Evolutionary conservation across 1,140 invertebrate genomes (phyloP).

Genomic region (Mactra quadrangularis): DNA sequence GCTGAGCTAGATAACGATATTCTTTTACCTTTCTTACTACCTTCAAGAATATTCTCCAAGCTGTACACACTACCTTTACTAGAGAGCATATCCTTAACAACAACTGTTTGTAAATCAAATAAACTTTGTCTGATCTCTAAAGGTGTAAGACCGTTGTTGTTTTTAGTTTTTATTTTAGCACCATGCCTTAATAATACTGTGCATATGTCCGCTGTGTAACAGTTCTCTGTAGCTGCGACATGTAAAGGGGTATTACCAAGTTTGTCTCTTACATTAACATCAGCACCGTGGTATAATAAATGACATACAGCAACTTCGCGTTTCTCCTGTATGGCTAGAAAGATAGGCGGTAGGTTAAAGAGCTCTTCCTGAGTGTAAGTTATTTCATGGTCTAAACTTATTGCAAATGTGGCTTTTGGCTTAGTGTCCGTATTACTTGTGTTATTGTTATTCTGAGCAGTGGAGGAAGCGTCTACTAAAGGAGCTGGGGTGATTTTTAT

Average conservation of each 20-base stretch:
- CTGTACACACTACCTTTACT: conserved; percentile 45
- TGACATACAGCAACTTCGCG: conserved; percentile 85
- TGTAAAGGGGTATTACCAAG: conserved; percentile 86
- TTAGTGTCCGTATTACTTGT: neutral
- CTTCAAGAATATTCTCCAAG: conserved; percentile 32
- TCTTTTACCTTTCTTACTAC: conserved; percentile 37
- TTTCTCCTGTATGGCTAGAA: conserved; percentile 85
- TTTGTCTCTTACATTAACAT: conserved; percentile 83
- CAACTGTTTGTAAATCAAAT: conserved; percentile 82
- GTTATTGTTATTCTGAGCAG: neutral
- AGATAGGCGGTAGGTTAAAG: conserved; percentile 85
- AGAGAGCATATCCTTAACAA: conserved; percentile 79
- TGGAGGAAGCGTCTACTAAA: neutral
- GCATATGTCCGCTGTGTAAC: conserved; percentile 85
- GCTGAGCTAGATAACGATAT: conserved; percentile 44
- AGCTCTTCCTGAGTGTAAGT: conserved; percentile 85
- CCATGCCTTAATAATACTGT: conserved; percentile 85
- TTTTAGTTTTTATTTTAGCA: conserved; percentile 83
- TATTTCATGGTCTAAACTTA: conserved; percentile 69
- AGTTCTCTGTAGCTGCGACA: conserved; percentile 84
- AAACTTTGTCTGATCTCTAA: conserved; percentile 81
- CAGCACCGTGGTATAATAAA: conserved; percentile 86
- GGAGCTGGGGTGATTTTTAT: neutral
- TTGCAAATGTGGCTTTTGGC: conserved; percentile 46
- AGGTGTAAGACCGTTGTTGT: conserved; percentile 83